phyloP scores from a whole-genome alignment of 2,888 invertebrate genomes.

The Orchestes rusci region DNA sequence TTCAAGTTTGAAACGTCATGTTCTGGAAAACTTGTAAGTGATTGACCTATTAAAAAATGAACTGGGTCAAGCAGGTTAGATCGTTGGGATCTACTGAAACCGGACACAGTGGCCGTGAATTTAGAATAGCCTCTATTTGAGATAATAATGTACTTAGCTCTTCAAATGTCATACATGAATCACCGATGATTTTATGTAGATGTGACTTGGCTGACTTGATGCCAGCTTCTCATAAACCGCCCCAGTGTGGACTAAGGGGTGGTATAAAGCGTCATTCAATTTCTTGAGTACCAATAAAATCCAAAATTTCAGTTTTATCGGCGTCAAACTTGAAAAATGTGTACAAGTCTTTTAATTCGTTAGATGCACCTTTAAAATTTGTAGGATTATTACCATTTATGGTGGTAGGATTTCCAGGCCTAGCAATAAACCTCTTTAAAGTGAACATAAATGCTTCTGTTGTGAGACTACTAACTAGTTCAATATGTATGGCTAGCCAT shows the following conservation, averaged over 20 bases:
- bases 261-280: slow-evolving; percentile 2
- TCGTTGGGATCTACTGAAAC: not conserved
- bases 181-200: not conserved
- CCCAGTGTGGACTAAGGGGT: not conserved
- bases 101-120: slow-evolving; percentile 1
- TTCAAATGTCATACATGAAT: not conserved
- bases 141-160: not conserved
- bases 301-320: not conserved
- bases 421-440: slow-evolving; percentile 18
- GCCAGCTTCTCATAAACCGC: slow-evolving; percentile 5
- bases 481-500: slow-evolving; percentile 20
- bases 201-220: slow-evolving; percentile 4
- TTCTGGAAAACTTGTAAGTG: not conserved
- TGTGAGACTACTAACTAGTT: slow-evolving; percentile 10
- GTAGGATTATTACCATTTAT: slow-evolving; percentile 17
- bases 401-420: slow-evolving; percentile 12
- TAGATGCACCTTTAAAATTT: slow-evolving; percentile 22
- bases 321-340: slow-evolving; percentile 2
- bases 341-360: slow-evolving; percentile 13
- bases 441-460: slow-evolving; percentile 9
- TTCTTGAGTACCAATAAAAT: not conserved
- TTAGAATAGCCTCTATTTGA: not conserved
- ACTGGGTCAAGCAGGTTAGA: not conserved
- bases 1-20: not conserved
- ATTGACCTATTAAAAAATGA: not conserved